phyloP scores from a whole-genome alignment of 2,113 vertebrate species.

The Scomber japonicus region DNA sequence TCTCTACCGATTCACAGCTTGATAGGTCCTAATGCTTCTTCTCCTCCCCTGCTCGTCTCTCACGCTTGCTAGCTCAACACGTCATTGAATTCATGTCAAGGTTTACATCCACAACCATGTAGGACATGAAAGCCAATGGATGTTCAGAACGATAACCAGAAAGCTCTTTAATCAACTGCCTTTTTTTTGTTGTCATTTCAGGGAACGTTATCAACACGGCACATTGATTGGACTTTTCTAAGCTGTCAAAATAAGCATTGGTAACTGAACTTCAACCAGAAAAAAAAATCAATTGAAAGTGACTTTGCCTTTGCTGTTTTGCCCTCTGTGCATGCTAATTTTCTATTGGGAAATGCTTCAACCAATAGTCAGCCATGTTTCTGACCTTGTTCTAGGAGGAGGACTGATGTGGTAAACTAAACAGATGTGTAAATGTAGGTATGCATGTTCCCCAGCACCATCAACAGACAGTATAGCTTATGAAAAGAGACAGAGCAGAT shows the following conservation, averaged over 20 bases:
- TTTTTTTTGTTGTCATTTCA: slow-evolving; percentile 21
- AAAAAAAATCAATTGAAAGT: slow-evolving; percentile 49
- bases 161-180: slow-evolving; percentile 36
- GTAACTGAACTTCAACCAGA: slow-evolving; percentile 57
- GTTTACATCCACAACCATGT: slow-evolving; percentile 38
- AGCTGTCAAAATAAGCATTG: slow-evolving; percentile 29
- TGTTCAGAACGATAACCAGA: slow-evolving; percentile 10
- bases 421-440: neutral
- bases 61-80: slow-evolving; percentile 14
- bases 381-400: slow-evolving; percentile 8
- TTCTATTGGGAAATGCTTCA: slow-evolving; percentile 1
- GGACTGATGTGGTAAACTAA: neutral
- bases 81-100: slow-evolving; percentile 44
- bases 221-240: slow-evolving; percentile 47
- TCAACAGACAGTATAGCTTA: slow-evolving; percentile 15
- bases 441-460: neutral
- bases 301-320: slow-evolving; percentile 1
- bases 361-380: neutral
- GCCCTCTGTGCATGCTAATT: slow-evolving; percentile 24
- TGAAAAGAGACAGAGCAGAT: slow-evolving; percentile 34
- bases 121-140: slow-evolving; percentile 19
- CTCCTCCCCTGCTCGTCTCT: neutral
- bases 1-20: slow-evolving; percentile 36
- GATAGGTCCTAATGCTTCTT: slow-evolving; percentile 12
- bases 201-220: neutral